A percentile compares a stretch with the other conserved stretches of the same genome.
These are phyloP conservation scores for Tapirus terrestris DNA, from an alignment of 2,113 vertebrate genomes.

Conservation along the genomic window DNA sequence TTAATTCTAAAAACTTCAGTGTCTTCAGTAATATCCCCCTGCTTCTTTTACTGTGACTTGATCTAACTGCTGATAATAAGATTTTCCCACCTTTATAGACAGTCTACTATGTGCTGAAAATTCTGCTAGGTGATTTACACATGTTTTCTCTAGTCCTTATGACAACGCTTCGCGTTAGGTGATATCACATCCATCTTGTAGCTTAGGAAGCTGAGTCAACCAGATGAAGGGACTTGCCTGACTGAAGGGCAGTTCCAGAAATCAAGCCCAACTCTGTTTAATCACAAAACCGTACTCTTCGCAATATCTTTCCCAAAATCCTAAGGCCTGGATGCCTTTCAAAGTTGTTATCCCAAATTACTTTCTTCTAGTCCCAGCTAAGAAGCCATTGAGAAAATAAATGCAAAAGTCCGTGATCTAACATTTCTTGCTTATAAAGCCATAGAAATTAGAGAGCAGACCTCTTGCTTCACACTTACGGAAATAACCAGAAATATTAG, in stretches of 20 bases:
- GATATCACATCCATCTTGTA: no score
- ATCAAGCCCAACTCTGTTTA: neutral
- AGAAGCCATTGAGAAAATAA: neutral
- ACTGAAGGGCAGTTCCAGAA: no score
- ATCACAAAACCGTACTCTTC: neutral
- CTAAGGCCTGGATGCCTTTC: neutral
- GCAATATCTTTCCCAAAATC: no score
- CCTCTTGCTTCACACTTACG: rapidly evolving
- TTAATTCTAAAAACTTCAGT: neutral
- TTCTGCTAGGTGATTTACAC: no score
- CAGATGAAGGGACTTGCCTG: no score
- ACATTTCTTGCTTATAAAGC: neutral
- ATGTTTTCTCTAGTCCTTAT: neutral
- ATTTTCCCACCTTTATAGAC: neutral
- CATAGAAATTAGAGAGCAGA: neutral
- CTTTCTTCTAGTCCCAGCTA: neutral
- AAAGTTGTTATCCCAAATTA: no score
- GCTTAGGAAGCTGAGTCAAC: neutral
- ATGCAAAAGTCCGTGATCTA: neutral
- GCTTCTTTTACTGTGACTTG: no score
- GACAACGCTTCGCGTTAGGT: neutral
- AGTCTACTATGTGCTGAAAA: rapidly evolving
- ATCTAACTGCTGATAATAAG: neutral
- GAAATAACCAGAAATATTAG: rapidly evolving
- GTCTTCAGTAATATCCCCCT: neutral